phyloP scores from a whole-genome alignment of 2,797 vertebrate genomes.

The Neosalanx taihuensis region DNA sequence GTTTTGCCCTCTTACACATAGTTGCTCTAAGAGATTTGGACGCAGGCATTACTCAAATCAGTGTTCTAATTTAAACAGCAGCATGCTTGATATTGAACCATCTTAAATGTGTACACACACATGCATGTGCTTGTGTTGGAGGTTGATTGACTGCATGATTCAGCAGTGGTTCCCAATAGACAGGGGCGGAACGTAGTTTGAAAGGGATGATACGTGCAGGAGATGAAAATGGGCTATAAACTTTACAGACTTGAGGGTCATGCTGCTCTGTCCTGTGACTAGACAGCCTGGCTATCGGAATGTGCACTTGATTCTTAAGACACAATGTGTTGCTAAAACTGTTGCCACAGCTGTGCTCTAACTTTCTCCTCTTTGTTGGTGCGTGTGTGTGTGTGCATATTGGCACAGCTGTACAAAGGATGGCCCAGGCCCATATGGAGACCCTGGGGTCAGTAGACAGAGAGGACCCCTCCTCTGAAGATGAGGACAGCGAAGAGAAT shows the following conservation, averaged over 20 bases:
- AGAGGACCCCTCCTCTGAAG: constrained; percentile 63
- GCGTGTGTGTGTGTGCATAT: constrained; percentile 3
- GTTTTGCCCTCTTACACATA: too few relatives aligned
- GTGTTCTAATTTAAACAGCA: too few relatives aligned
- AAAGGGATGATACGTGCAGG: not conserved
- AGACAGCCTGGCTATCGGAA: not conserved
- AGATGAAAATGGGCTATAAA: too few relatives aligned
- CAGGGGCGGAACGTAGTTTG: not conserved
- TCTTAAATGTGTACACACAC: not conserved
- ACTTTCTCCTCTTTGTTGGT: not conserved
- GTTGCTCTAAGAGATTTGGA: too few relatives aligned
- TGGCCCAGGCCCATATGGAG: constrained; percentile 85
- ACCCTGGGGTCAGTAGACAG: constrained; percentile 66
- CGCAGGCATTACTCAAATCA: not conserved
- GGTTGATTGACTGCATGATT: not conserved
- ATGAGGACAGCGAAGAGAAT: constrained; percentile 64
- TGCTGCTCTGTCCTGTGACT: too few relatives aligned
- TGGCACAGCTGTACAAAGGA: constrained; percentile 82
- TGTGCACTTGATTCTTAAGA: not conserved
- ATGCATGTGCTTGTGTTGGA: not conserved
- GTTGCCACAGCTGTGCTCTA: not conserved
- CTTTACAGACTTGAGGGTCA: too few relatives aligned
- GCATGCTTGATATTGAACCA: not conserved
- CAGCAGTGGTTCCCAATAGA: not conserved
- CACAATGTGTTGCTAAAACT: not conserved